phyloP scores from a whole-genome alignment of 1,140 invertebrate genomes.

The Heterodera carotae region DNA sequence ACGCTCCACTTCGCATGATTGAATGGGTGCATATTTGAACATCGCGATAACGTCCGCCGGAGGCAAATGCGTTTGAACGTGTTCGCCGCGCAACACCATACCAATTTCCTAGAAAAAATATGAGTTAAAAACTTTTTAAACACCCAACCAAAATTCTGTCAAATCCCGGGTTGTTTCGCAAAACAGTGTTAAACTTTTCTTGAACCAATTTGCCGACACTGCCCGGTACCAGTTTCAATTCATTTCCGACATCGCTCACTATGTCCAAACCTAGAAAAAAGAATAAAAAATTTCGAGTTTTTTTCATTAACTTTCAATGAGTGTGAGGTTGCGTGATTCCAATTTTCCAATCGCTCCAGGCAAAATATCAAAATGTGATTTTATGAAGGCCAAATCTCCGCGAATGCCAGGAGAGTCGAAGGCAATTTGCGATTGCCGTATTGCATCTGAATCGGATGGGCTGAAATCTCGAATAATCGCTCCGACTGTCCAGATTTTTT shows the following conservation, averaged over 20 bases:
- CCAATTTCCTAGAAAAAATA: neutral
- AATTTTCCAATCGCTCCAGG: too few species aligned
- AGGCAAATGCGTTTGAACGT: neutral
- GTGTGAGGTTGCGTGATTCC: too few species aligned
- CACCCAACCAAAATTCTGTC: neutral
- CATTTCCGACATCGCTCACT: neutral
- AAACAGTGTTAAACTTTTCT: conserved; percentile 17
- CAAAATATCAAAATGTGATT: neutral
- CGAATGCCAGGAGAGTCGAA: neutral
- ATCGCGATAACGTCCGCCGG: neutral
- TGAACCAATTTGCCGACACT: neutral
- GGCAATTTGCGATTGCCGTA: neutral
- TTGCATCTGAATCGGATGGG: neutral
- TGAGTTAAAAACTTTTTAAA: neutral
- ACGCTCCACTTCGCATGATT: conserved; percentile 12
- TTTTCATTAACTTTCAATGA: too few species aligned
- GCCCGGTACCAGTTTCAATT: neutral
- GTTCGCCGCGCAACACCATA: neutral
- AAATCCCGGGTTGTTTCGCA: neutral
- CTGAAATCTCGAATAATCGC: neutral
- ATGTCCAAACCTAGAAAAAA: neutral
- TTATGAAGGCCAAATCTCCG: too few species aligned
- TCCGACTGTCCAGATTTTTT: neutral
- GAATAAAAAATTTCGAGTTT: too few species aligned
- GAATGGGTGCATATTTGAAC: conserved; percentile 20